A percentile compares a stretch with the other conserved stretches of the same genome.
phyloP scores from a whole-genome alignment of 1,140 invertebrate species.

The Drosophila biarmipes region DNA sequence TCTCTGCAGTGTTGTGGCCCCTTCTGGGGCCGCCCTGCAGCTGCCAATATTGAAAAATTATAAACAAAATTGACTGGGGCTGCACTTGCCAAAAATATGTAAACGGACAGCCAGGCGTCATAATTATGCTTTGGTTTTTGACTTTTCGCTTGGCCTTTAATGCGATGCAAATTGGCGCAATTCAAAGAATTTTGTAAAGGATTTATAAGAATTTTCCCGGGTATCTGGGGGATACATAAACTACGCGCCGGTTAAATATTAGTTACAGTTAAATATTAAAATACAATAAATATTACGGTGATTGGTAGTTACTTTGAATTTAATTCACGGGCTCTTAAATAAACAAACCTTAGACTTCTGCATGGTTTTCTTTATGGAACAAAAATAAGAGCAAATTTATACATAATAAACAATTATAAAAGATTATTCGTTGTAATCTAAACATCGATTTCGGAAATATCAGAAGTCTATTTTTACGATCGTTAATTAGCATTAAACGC shows the following conservation, averaged over 20 bases:
- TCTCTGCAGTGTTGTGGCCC: constrained; percentile 4
- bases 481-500: constrained; percentile 42
- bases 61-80: constrained; percentile 69
- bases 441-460: neutral
- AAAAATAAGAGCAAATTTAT: neutral
- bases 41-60: constrained; percentile 76
- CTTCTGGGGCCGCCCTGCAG: constrained; percentile 35
- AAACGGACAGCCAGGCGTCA: constrained; percentile 49
- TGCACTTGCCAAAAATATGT: constrained; percentile 52
- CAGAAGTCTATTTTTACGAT: constrained; percentile 19
- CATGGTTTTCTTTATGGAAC: no score
- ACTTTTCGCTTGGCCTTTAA: constrained; percentile 37
- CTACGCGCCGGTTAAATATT: no score
- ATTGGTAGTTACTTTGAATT: no score
- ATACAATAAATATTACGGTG: no score
- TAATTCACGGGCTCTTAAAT: no score
- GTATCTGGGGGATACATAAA: neutral
- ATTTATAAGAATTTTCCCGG: neutral
- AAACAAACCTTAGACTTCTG: no score
- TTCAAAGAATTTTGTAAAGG: neutral
- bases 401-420: neutral
- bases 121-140: constrained; percentile 50
- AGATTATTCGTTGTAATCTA: neutral
- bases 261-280: neutral
- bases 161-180: constrained; percentile 3